phyloP scores from a whole-genome alignment of 2,888 invertebrate species.

The Dolichomitus sp. region DNA sequence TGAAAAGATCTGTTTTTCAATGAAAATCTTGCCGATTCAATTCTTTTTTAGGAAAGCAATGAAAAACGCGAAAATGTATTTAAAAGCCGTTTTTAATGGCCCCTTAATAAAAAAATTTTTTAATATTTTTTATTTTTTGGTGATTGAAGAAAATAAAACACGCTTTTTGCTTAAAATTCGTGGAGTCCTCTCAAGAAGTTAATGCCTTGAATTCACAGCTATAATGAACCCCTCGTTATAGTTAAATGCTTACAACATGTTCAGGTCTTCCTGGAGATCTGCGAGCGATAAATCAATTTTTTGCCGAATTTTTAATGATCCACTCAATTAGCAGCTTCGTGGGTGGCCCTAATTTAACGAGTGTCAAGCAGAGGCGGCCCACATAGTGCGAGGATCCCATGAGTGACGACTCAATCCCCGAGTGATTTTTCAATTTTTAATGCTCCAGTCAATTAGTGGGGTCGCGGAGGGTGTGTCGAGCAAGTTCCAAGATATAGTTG shows the following conservation, averaged over 20 bases:
- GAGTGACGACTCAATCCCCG: conserved; percentile 27
- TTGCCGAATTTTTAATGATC: conserved; percentile 10
- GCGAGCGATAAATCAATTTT: conserved; percentile 4
- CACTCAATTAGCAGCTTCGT: conserved; percentile 14
- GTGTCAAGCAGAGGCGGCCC: neutral
- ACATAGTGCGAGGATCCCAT: neutral
- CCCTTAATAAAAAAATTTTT: no score
- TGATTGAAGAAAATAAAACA: no score
- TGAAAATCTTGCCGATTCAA: no score
- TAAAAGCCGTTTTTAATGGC: no score
- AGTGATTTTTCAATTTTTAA: conserved; percentile 52
- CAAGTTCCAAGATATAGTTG: conserved; percentile 14
- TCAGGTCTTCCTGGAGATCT: neutral
- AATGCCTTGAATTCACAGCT: neutral
- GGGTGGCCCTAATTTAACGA: neutral
- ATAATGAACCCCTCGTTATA: neutral
- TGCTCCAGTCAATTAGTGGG: conserved; percentile 50
- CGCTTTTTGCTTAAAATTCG: neutral
- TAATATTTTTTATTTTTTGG: no score
- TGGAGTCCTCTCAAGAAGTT: neutral
- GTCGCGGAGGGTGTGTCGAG: conserved; percentile 32
- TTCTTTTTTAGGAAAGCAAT: no score
- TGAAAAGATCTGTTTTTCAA: no score
- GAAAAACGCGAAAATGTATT: no score
- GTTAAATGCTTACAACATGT: neutral